phyloP scores from a whole-genome alignment of 2,113 vertebrate genomes.

The Menidia beryllina region DNA sequence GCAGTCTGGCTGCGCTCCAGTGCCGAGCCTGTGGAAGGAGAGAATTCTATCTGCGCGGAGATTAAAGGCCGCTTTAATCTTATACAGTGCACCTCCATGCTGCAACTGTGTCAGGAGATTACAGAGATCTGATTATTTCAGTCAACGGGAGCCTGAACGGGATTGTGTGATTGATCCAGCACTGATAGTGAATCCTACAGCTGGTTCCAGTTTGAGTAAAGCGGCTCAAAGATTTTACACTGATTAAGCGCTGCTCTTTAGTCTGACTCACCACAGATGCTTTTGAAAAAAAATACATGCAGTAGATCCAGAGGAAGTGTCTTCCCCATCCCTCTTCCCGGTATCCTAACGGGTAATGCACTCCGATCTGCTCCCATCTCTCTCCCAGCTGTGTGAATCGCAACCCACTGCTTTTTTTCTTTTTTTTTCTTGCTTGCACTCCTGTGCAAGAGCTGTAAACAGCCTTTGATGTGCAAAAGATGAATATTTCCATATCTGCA shows the following conservation, averaged over 20 bases:
- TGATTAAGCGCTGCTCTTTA: neutral
- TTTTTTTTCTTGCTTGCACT: neutral
- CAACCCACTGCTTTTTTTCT: constrained; percentile 5
- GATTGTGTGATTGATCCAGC: neutral
- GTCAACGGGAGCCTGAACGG: neutral
- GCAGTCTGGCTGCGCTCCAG: constrained; percentile 28
- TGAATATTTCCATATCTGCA: neutral
- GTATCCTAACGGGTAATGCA: constrained; percentile 14
- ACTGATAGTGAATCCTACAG: neutral
- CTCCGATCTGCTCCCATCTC: constrained; percentile 12
- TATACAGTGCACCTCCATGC: constrained; percentile 2
- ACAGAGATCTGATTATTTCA: constrained; percentile 22
- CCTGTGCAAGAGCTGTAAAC: neutral
- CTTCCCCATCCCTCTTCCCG: constrained; percentile 8
- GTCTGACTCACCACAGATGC: neutral
- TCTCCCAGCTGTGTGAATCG: constrained; percentile 1
- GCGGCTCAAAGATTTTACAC: neutral
- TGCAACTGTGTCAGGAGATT: neutral
- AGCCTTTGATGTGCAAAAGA: constrained; percentile 15
- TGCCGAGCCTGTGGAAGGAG: constrained; percentile 26
- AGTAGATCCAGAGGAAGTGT: neutral
- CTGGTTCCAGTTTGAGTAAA: neutral
- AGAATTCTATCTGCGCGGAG: constrained; percentile 19
- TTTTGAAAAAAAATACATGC: neutral
- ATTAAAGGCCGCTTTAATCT: constrained; percentile 31